Evolutionary conservation across 2,888 invertebrate genomes (phyloP).

Genomic region (Scrobipalpa costella): DNA sequence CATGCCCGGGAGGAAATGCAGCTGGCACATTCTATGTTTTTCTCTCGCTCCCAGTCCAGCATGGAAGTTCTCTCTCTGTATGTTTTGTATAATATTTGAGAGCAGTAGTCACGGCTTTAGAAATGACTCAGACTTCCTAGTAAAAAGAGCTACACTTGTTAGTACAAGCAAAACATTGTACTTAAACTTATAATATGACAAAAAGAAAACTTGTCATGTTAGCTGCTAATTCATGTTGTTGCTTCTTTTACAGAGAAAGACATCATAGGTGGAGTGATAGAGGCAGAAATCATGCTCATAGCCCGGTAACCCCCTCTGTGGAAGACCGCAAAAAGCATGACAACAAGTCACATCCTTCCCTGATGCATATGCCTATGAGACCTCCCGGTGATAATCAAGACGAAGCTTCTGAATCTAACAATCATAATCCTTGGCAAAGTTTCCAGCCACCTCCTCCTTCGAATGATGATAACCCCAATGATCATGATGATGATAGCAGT

Average conservation of each 20-base stretch:
- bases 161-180: too few species aligned
- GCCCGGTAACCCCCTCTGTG: slow-evolving; percentile 54
- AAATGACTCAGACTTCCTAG: too few species aligned
- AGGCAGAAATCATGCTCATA: slow-evolving; percentile 53
- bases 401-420: slow-evolving; percentile 48
- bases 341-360: slow-evolving; percentile 57
- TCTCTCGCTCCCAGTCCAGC: too few species aligned
- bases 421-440: slow-evolving; percentile 53
- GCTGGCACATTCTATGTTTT: too few species aligned
- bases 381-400: slow-evolving; percentile 49
- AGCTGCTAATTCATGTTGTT: neutral
- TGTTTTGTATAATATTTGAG: too few species aligned
- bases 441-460: slow-evolving; percentile 28
- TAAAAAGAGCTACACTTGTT: too few species aligned
- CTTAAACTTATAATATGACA: too few species aligned
- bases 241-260: slow-evolving; percentile 53
- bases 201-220: too few species aligned
- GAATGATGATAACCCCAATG: slow-evolving; percentile 51
- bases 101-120: too few species aligned
- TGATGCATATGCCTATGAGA: slow-evolving; percentile 66
- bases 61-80: too few species aligned
- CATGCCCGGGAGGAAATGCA: too few species aligned
- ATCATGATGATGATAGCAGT: slow-evolving; percentile 42
- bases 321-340: slow-evolving; percentile 58
- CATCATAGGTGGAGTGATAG: slow-evolving; percentile 64